A percentile compares a stretch with the other conserved stretches of the same genome.
phyloP scores from a whole-genome alignment of 2,797 vertebrate genomes.

The Heterohyrax brucei region DNA sequence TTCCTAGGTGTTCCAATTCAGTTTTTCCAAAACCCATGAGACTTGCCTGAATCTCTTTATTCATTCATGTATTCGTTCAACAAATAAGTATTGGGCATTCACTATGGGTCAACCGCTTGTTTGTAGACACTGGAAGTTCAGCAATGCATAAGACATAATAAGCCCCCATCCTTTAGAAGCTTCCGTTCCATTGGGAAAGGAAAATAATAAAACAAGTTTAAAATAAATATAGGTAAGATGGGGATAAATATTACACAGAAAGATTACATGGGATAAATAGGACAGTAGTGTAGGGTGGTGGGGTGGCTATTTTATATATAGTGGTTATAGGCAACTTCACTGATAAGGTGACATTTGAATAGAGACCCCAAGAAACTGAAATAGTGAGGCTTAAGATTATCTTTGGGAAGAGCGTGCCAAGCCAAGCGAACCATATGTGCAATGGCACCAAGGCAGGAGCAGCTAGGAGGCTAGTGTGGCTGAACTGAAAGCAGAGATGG shows the following conservation, averaged over 20 bases:
- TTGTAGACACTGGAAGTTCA: background rate
- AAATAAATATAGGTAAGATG: background rate
- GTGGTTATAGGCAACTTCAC: background rate
- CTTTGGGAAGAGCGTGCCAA: background rate
- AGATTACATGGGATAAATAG: constrained; percentile 12
- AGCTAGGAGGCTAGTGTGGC: background rate
- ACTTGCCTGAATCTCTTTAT: background rate
- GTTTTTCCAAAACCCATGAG: background rate
- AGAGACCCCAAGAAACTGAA: background rate
- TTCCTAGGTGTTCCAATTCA: background rate
- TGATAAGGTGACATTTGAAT: background rate
- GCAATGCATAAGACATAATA: background rate
- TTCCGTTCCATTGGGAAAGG: background rate
- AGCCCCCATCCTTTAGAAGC: background rate
- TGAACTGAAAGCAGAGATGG: background rate
- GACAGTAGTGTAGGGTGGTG: background rate
- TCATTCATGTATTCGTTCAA: constrained; percentile 29
- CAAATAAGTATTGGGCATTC: background rate
- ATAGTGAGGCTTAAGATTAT: background rate
- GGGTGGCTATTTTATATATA: background rate
- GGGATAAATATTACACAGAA: background rate
- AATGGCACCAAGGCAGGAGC: background rate
- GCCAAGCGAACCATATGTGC: background rate
- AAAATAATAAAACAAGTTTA: background rate
- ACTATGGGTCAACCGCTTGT: background rate